Evolutionary conservation across 2,888 invertebrate species (phyloP).

Genomic region (Silvanus unidentatus): DNA sequence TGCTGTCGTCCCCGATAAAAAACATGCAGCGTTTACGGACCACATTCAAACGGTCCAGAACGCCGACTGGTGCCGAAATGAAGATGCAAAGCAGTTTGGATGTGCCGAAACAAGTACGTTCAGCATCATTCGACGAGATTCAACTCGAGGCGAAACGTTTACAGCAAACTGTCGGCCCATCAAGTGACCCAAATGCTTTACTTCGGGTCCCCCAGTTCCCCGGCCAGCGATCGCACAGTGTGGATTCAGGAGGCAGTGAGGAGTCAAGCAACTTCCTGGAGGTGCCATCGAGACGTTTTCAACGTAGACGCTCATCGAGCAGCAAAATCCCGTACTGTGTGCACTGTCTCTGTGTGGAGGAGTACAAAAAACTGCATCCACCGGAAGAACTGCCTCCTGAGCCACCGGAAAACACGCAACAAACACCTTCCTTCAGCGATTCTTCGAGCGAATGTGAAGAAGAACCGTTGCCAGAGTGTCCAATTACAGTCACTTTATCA

Average conservation of each 20-base stretch:
- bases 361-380: conserved; percentile 57
- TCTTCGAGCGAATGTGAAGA: conserved; percentile 49
- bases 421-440: conserved; percentile 50
- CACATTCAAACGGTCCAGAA: conserved; percentile 81
- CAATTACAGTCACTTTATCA: conserved; percentile 59
- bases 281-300: conserved; percentile 56
- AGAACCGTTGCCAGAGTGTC: conserved; percentile 49
- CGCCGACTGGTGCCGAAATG: conserved; percentile 86
- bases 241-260: conserved; percentile 70
- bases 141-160: conserved; percentile 70
- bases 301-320: conserved; percentile 58
- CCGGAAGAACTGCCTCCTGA: conserved; percentile 45
- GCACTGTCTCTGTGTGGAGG: conserved; percentile 72
- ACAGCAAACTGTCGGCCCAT: conserved; percentile 34
- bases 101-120: conserved; percentile 84
- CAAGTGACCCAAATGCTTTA: conserved; percentile 42
- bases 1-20: conserved; percentile 33
- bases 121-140: conserved; percentile 86
- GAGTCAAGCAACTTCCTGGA: conserved; percentile 55
- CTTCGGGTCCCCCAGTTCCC: conserved; percentile 63
- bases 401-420: conserved; percentile 23
- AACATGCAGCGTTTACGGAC: conserved; percentile 73
- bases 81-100: conserved; percentile 87
- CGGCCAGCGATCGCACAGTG: conserved; percentile 70
- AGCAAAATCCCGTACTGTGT: conserved; percentile 59